phyloP scores from a whole-genome alignment of 2,888 invertebrate genomes.

The Tiliacea citrago region DNA sequence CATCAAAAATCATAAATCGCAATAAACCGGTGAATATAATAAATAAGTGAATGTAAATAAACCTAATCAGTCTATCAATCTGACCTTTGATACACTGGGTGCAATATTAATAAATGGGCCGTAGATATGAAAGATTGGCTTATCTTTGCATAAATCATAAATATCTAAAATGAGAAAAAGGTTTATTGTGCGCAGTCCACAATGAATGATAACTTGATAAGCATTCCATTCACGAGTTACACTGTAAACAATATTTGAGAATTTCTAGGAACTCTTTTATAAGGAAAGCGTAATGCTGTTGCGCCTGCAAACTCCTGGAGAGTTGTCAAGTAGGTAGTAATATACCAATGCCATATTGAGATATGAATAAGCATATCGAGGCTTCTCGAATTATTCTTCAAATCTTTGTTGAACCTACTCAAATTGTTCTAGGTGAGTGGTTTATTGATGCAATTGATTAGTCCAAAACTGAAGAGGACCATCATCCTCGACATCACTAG shows the following conservation, averaged over 20 bases:
- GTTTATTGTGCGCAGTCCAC: constrained; percentile 31
- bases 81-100: constrained; percentile 44
- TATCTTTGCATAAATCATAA: constrained; percentile 56
- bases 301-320: background rate
- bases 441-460: background rate
- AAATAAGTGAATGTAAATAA: constrained; percentile 28
- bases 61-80: constrained; percentile 36
- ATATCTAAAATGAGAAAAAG: constrained; percentile 47
- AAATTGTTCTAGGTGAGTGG: background rate
- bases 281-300: background rate
- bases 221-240: constrained; percentile 44
- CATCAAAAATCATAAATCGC: constrained; percentile 4
- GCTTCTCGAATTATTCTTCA: too few species aligned
- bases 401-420: background rate
- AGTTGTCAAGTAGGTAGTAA: background rate
- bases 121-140: constrained; percentile 38
- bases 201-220: constrained; percentile 28
- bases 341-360: too few species aligned
- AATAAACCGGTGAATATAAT: background rate
- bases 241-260: constrained; percentile 6
- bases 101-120: constrained; percentile 54
- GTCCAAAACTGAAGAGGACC: background rate
- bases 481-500: background rate
- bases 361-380: too few species aligned
- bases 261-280: background rate